These are phyloP conservation scores for Andrena praecox DNA, from an alignment of 2,888 invertebrate species.

Conservation along the genomic window DNA sequence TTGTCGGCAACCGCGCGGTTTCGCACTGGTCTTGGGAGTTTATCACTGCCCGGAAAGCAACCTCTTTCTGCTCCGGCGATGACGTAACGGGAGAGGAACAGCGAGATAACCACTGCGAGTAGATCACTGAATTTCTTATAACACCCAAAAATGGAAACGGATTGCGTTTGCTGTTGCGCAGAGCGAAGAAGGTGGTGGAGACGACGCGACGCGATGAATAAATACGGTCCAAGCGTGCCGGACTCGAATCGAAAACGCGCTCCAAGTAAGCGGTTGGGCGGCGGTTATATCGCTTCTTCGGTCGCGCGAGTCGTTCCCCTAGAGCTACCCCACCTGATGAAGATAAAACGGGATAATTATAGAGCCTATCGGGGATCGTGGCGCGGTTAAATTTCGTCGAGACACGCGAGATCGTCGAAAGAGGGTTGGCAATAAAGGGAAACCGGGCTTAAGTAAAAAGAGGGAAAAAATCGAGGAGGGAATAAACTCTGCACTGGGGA, in stretches of 20 bases:
- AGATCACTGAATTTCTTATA: background rate
- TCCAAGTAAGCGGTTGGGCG: constrained; percentile 29
- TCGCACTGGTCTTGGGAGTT: background rate
- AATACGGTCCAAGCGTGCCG: constrained; percentile 48
- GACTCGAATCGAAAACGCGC: constrained; percentile 65
- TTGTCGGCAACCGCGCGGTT: constrained; percentile 2
- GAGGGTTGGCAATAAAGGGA: constrained; percentile 77
- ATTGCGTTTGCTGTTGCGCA: background rate
- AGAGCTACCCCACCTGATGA: constrained; percentile 76
- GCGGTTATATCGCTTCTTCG: constrained; percentile 66
- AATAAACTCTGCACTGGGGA: constrained; percentile 58
- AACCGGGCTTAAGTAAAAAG: constrained; percentile 66
- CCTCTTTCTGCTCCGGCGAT: background rate
- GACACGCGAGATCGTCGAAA: constrained; percentile 82
- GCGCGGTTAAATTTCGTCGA: constrained; percentile 81
- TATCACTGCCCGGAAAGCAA: background rate
- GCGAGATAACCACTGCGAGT: too few relatives aligned
- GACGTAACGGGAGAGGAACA: background rate
- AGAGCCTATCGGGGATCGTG: constrained; percentile 82
- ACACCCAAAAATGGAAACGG: background rate
- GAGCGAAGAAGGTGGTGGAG: background rate
- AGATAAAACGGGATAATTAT: constrained; percentile 84
- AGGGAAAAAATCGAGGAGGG: constrained; percentile 45
- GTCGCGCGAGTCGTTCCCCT: constrained; percentile 63
- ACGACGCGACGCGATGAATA: constrained; percentile 6